Evolutionary conservation across 2,113 vertebrate species (phyloP).

Genomic region (mouse (Mus musculus)): GRCm39 chr16:77495501-77496000

Average conservation of each 20-base stretch:
- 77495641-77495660: neutral
- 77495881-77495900: neutral
- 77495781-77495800: too few relatives aligned
- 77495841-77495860: neutral
- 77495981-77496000: neutral
- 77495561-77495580: neutral
- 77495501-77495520: neutral
- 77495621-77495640: neutral
- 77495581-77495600: neutral
- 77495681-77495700: neutral
- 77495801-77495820: neutral
- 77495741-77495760: neutral
- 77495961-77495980: neutral
- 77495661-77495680: neutral
- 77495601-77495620: neutral
- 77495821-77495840: neutral
- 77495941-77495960: neutral
- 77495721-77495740: neutral
- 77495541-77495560: neutral
- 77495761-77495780: too few relatives aligned
- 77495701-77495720: neutral
- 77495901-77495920: neutral
- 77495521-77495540: neutral
- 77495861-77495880: neutral
- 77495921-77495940: neutral